phyloP scores from a whole-genome alignment of 2,113 vertebrate genomes.

The Nematolebias whitei region DNA sequence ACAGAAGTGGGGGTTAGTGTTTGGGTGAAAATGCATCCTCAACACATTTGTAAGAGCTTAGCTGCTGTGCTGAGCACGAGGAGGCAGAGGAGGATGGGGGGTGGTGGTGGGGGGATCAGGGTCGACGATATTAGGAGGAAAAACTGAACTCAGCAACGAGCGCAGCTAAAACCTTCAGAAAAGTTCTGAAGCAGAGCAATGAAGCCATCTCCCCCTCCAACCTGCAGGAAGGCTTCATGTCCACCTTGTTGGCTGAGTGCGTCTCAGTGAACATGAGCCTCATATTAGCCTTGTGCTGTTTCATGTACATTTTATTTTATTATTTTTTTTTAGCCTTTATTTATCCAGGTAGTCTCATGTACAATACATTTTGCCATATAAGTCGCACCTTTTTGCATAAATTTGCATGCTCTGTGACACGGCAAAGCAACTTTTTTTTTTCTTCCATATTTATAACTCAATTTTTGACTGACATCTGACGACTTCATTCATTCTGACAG shows the following conservation, averaged over 20 bases:
- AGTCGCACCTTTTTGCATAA: too few relatives aligned
- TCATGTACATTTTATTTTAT: too few relatives aligned
- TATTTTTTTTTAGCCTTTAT: too few relatives aligned
- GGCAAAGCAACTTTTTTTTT: too few relatives aligned
- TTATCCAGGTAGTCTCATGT: too few relatives aligned
- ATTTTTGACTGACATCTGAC: too few relatives aligned
- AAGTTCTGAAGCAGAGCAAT: conserved; percentile 65
- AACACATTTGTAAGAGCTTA: conserved; percentile 86
- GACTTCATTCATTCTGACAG: too few relatives aligned
- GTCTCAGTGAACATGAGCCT: conserved; percentile 19
- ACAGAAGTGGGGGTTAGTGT: conserved; percentile 46
- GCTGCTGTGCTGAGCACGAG: conserved; percentile 62
- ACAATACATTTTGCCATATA: too few relatives aligned
- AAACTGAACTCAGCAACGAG: conserved; percentile 87
- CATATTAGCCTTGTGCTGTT: too few relatives aligned
- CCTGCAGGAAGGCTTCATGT: conserved; percentile 2
- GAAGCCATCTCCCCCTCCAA: conserved; percentile 48
- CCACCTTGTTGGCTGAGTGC: conserved; percentile 33
- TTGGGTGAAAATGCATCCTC: conserved; percentile 87
- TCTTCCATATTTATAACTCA: too few relatives aligned
- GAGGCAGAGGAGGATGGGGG: too few relatives aligned
- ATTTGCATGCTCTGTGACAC: too few relatives aligned
- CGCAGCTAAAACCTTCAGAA: conserved; percentile 73
- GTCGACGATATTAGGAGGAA: conserved; percentile 64
- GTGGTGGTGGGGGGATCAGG: conserved; percentile 54